Percentiles rank a stretch among this genome's conserved stretches.
Evolutionary conservation across 2,113 vertebrate genomes (phyloP).

Genomic region (Ascaphus truei): DNA sequence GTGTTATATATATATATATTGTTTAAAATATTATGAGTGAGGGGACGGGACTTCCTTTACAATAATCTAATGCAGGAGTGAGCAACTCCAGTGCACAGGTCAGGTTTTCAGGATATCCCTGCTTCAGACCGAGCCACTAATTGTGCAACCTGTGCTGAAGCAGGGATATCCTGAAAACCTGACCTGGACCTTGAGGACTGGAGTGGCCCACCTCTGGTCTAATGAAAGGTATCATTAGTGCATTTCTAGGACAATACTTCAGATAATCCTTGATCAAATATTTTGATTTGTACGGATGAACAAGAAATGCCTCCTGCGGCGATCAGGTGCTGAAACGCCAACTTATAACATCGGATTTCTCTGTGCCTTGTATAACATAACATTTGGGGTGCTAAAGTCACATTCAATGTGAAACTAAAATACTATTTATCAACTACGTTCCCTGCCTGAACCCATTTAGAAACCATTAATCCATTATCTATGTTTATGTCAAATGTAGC

Average conservation of each 20-base stretch:
- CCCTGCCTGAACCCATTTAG: conserved; percentile 2
- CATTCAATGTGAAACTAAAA: background rate
- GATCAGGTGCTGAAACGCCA: background rate
- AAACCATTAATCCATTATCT: conserved; percentile 31
- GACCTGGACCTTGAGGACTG: too few relatives aligned
- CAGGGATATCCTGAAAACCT: too few relatives aligned
- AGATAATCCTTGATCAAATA: conserved; percentile 13
- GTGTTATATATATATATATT: too few relatives aligned
- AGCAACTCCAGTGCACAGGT: too few relatives aligned
- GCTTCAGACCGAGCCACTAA: too few relatives aligned
- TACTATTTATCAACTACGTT: background rate
- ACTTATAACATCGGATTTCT: background rate
- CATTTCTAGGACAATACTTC: background rate
- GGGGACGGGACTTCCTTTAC: too few relatives aligned
- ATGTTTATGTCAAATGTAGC: conserved; percentile 29
- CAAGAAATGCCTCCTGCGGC: background rate
- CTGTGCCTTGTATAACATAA: background rate
- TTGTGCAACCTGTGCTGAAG: too few relatives aligned
- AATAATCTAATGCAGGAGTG: too few relatives aligned
- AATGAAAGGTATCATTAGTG: conserved; percentile 7
- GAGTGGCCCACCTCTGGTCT: too few relatives aligned
- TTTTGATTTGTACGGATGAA: background rate
- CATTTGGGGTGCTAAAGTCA: conserved; percentile 4
- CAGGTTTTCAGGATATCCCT: too few relatives aligned
- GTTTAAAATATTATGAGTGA: too few relatives aligned